These are phyloP conservation scores for Drosophila cognata DNA, from an alignment of 2,888 invertebrate genomes.

Conservation along the genomic window DNA sequence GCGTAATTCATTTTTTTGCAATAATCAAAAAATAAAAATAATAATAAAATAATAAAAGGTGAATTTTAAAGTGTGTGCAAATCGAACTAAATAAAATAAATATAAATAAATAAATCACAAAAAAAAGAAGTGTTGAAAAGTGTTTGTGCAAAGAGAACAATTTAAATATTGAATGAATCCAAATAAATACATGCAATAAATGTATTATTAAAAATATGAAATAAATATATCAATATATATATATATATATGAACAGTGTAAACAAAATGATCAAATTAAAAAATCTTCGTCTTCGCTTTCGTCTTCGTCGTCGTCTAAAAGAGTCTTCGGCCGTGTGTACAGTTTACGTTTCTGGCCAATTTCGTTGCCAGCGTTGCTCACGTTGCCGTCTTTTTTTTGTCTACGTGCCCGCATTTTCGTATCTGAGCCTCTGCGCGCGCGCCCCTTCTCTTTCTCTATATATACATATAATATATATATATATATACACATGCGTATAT, in stretches of 20 bases:
- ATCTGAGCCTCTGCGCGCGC: conserved; percentile 41
- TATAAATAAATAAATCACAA: conserved; percentile 18
- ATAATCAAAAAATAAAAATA: conserved; percentile 13
- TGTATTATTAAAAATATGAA: conserved; percentile 6
- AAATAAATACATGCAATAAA: conserved; percentile 6
- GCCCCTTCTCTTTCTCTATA: conserved; percentile 15
- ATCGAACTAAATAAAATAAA: conserved; percentile 35
- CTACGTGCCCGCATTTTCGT: conserved; percentile 61
- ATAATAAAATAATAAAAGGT: conserved; percentile 1
- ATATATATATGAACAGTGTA: conserved; percentile 26
- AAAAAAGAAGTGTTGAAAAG: conserved; percentile 38
- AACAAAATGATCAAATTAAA: conserved; percentile 37
- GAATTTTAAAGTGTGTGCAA: conserved; percentile 41
- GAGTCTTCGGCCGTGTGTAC: conserved; percentile 46
- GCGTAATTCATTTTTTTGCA: conserved; percentile 47
- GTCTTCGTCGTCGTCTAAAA: conserved; percentile 21
- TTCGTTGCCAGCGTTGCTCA: conserved; percentile 46
- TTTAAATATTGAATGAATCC: conserved; percentile 5
- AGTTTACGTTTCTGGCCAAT: conserved; percentile 53
- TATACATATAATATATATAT: neutral
- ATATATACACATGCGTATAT: neutral
- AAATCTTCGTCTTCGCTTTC: conserved; percentile 14
- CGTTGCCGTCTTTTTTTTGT: conserved; percentile 47
- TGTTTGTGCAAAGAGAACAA: conserved; percentile 54
- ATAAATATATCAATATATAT: conserved; percentile 11